Conservation (phyloP, 2,888 invertebrate genomes). For the Keiferia lycopersicella region DNA sequence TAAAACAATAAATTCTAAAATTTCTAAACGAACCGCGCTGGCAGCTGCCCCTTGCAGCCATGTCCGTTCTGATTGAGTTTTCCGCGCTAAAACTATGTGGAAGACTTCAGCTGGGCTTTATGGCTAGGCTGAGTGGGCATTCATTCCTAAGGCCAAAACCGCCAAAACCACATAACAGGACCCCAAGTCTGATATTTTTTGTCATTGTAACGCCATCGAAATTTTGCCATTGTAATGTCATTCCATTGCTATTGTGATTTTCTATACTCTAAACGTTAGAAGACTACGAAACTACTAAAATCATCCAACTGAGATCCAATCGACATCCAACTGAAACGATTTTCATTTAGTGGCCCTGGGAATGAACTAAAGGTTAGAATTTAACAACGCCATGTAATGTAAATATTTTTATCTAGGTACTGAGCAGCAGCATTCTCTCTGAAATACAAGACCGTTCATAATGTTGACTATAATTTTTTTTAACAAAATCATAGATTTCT, state of each 20-base stretch:
- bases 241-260: too few relatives aligned
- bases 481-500: too few relatives aligned
- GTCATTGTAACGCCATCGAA: too few relatives aligned
- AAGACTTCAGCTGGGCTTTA: neutral
- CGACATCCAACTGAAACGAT: too few relatives aligned
- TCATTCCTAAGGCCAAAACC: neutral
- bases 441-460: neutral
- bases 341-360: too few relatives aligned
- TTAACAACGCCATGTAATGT: too few relatives aligned
- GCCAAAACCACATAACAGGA: neutral
- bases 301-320: too few relatives aligned
- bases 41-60: slow-evolving; percentile 44
- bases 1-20: slow-evolving; percentile 31
- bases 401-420: too few relatives aligned
- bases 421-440: neutral
- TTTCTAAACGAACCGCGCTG: slow-evolving; percentile 34
- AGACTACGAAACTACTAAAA: too few relatives aligned
- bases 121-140: neutral
- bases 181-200: neutral
- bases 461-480: neutral
- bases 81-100: slow-evolving; percentile 28
- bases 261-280: too few relatives aligned
- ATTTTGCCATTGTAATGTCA: too few relatives aligned
- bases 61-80: slow-evolving; percentile 43
- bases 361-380: too few relatives aligned